Evolutionary conservation across 2,888 invertebrate species (phyloP), one percentile per base, ranked within the genome.

Genomic region (Didymodactylos carnosus): DNA sequence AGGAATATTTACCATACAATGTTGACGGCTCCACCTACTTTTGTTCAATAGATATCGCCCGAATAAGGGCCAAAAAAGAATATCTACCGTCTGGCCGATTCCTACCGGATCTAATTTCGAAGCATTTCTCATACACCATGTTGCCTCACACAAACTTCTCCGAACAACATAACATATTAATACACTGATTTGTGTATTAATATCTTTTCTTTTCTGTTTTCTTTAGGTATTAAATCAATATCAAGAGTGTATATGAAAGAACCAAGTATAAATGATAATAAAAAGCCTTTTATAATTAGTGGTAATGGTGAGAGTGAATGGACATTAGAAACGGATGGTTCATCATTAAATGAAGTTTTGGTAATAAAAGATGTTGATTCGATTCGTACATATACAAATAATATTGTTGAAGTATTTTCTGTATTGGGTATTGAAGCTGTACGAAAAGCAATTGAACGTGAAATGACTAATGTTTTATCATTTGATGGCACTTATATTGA

Each of bases 401-500:
- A 99, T 81, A 98, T 99, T 84, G 97, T 98, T 80, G 98, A 99
- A 85, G 97, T 98, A 80, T 98, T 99, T 87, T 90, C 93, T 73
- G 85, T 82, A 11, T 85, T 97, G 75, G 98, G 98, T 77, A 99
- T 99, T 78, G 98, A 99, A 83, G 98, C 98, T 82, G 98, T 98
- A 70, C 89, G 98, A 80, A 98, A 97, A 83, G 93, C 95, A 0
- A 94, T 99, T 0, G 98, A 99, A 82, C 94, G 94, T 80, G 98
- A 99, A 88, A 97, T 99, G 95, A 94, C 95, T 81, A 92, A 94
- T 80, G 98, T 99, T 71, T 87, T 99, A 82, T 94, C 94, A 83
- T 99, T 99, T 86, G 98, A 99, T 83, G 98, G 98, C 79, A 88
- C 98, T 70, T 99, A 99, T 87, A 98, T 99, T 81, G 99, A 99